Base-by-base conservation (phyloP, 1,140 invertebrate species). In the Lepidurus packardi region DNA sequence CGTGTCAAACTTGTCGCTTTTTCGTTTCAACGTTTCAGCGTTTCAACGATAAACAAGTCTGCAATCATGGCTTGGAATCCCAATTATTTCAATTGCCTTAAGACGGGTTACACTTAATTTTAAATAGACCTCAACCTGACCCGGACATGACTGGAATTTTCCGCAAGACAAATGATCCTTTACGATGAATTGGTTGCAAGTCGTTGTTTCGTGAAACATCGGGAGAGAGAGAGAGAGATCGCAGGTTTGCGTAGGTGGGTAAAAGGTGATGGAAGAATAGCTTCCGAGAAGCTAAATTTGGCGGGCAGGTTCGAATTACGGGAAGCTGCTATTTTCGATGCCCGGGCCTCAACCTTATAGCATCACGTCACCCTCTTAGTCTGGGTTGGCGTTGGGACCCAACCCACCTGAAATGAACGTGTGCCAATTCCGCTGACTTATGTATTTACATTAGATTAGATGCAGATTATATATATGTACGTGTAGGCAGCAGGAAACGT, bases 401-500 rank as follows among this genome's bases (percentile, higher is more conserved):
- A 65, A 65, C 53, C 53, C 53, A 65, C 53, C 53, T 65, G 53
- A 65, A 65, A 65, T 65, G 13, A 65, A 79, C 42, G 43, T 13
- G 43, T 76, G 73, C 73, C 44, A 44, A 77, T 34, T 47, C 41
- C 45, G 43, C 43, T n/a, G 13, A 43, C 43, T 45, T 24, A 73
- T 78, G 44, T 43, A 80, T 78, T 73, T 43, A 25, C 78, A 73
- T 65, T 45, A 80, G 16, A 75, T 76, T 53, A 74, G 76, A 43
- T 75, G 24, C 13, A 76, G 13, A 44, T 42, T 43, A 78, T 43
- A 78, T 21, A 78, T 78, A 24, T 21, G 8, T 65, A 43, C 25
- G 73, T 79, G 74, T 77, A 81, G 82, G 13, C 82, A 86, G 85
- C 79, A 85, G 85, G 42, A 84, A 82, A n/a, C 83, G 83, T 11